Base-by-base conservation (phyloP, 2,888 invertebrate species). In the Silvanus unidentatus region DNA sequence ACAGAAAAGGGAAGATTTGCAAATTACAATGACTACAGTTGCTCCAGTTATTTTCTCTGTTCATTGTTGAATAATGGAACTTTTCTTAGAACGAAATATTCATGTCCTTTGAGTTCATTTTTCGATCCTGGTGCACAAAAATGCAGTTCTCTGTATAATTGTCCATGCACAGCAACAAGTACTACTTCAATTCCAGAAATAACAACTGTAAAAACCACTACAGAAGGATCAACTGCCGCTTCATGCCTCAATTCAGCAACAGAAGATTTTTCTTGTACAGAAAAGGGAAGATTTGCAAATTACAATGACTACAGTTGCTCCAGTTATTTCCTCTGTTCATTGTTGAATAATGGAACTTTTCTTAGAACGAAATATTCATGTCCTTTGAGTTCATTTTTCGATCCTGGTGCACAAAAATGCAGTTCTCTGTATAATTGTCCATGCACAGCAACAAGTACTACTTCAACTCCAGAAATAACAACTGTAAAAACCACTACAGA, bases 131-230 rank as follows among this genome's bases (percentile, higher is more conserved):
- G 47, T 2, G 36, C 64, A n/a, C 49, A 44, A 10, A 9, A 67
- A n/a, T 76, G 76, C 53, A 74, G 75, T 2, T 57, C 70, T 1
- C 57, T 50, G 14, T 75, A 75, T 45, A 68, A 60, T 9, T 75
- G 75, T 59, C 54, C 66, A 22, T 52, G 22, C 8, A 5, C 22
- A 5, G 3, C 22, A 22, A 22, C 22, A 8, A 22, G 22, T 22
- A 22, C 8, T 22, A 45, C 42, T 11, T 6, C 30, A 32, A 37
- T 38, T 13, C 11, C 37, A 8, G 38, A 11, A 42, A 16, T 16
- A n/a, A 13, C 22, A 5, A 22, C 22, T 5, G 22, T 5, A 3
- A 22, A n/a, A n/a, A n/a, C n/a, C n/a, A n/a, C n/a, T n/a, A n/a
- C n/a, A n/a, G n/a, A n/a, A n/a, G n/a, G n/a, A n/a, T n/a, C n/a